Evolutionary conservation across 2,888 invertebrate species (phyloP).

Genomic region (Drosophila helvetica): DNA sequence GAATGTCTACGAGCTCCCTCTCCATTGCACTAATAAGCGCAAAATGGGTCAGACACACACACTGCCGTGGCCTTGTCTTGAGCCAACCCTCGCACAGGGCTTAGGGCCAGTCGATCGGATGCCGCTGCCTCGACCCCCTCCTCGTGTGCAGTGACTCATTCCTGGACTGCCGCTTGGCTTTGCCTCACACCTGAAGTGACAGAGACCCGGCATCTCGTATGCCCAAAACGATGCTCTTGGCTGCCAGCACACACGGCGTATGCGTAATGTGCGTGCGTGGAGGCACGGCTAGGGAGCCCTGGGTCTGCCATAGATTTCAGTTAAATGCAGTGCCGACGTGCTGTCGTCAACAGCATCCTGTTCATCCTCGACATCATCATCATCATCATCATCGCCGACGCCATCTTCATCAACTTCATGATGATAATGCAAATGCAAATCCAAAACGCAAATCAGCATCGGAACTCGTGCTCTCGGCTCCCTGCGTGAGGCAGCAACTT

Average conservation of each 20-base stretch:
- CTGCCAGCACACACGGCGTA: constrained; percentile 54
- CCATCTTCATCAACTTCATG: constrained; percentile 61
- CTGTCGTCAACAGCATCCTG: constrained; percentile 53
- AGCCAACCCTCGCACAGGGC: constrained; percentile 13
- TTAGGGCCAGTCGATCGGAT: constrained; percentile 31
- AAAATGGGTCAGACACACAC: constrained; percentile 9
- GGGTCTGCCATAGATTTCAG: constrained; percentile 63
- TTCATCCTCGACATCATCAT: constrained; percentile 20
- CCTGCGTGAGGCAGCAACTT: constrained; percentile 2
- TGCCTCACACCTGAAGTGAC: constrained; percentile 45
- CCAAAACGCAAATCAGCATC: constrained; percentile 66
- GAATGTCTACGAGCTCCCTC: background rate
- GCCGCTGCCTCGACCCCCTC: background rate
- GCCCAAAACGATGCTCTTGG: constrained; percentile 42
- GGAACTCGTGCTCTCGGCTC: constrained; percentile 32
- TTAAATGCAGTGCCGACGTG: constrained; percentile 57
- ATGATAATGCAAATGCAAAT: constrained; percentile 71
- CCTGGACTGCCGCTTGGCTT: constrained; percentile 30
- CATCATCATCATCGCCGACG: constrained; percentile 4
- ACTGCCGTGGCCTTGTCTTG: constrained; percentile 10
- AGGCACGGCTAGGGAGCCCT: constrained; percentile 33
- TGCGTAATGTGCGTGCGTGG: constrained; percentile 46
- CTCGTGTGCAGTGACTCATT: background rate
- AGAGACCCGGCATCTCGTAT: constrained; percentile 40
- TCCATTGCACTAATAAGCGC: constrained; percentile 13